Conservation (phyloP, 2,888 invertebrate species). For the Epistrophella euchroma region DNA sequence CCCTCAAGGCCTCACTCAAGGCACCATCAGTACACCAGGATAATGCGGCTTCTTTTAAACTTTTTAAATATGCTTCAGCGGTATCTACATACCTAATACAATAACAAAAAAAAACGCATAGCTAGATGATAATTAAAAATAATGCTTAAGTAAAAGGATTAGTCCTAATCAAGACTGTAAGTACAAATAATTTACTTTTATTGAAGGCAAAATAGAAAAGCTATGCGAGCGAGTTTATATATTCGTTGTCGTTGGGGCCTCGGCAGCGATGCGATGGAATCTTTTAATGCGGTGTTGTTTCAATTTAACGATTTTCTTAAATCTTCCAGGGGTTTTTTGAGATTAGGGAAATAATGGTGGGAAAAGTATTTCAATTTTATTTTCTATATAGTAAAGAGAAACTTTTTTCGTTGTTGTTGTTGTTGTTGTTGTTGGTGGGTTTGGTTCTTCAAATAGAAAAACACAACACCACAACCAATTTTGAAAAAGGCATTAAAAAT, state of each 20-base stretch:
- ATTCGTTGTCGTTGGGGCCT: neutral
- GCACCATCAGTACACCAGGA: constrained; percentile 18
- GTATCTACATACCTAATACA: neutral
- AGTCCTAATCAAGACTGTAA: constrained; percentile 55
- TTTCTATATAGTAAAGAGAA: constrained; percentile 39
- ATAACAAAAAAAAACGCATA: constrained; percentile 22
- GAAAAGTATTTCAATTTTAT: constrained; percentile 69
- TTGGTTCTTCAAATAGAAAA: constrained; percentile 13
- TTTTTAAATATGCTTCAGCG: constrained; percentile 22
- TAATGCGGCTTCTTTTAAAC: constrained; percentile 26
- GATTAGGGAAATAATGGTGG: constrained; percentile 67
- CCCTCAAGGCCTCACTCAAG: constrained; percentile 9
- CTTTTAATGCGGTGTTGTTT: constrained; percentile 70
- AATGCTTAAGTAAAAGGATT: constrained; percentile 61
- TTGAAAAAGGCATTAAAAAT: constrained; percentile 40
- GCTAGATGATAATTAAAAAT: constrained; percentile 59
- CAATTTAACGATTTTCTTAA: constrained; percentile 66
- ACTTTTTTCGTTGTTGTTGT: constrained; percentile 24
- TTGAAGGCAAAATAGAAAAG: constrained; percentile 35
- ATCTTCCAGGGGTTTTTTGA: constrained; percentile 60
- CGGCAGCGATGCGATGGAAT: constrained; percentile 23
- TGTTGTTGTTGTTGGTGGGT: constrained; percentile 16
- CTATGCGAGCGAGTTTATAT: constrained; percentile 29
- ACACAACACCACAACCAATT: constrained; percentile 20
- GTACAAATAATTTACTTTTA: constrained; percentile 70